Conservation (phyloP, 2,113 vertebrate genomes). For the Gavia stellata region DNA sequence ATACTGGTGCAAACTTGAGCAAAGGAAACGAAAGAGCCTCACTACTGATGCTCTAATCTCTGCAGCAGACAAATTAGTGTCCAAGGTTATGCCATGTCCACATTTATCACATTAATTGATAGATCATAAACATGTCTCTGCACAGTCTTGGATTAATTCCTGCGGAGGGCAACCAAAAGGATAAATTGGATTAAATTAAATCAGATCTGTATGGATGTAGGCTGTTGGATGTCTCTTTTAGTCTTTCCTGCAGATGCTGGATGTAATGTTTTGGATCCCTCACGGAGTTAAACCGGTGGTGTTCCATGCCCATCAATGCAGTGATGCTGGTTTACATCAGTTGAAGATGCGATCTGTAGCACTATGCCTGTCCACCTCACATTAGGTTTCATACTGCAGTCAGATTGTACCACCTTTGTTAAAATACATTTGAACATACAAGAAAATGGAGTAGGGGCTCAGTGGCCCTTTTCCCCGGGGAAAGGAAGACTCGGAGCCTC, state of each 20-base stretch:
- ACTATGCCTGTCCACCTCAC: background rate
- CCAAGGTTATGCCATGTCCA: background rate
- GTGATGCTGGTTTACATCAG: background rate
- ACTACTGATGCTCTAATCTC: background rate
- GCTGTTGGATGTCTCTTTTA: background rate
- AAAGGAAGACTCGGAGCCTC: background rate
- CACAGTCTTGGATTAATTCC: background rate
- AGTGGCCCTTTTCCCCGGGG: background rate
- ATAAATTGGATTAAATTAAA: conserved; percentile 4
- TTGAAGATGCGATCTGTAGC: background rate
- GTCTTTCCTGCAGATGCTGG: background rate
- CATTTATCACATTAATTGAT: background rate
- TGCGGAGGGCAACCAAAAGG: background rate
- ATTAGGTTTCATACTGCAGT: background rate
- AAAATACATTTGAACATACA: background rate
- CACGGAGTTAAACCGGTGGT: accelerated
- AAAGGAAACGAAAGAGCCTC: background rate
- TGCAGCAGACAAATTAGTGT: background rate
- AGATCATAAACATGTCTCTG: background rate
- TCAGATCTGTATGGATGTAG: background rate
- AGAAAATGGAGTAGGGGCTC: background rate
- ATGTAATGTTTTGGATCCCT: background rate
- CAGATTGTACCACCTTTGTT: background rate
- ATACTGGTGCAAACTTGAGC: background rate
- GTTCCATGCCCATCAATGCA: background rate